Evolutionary conservation across 2,113 vertebrate genomes (phyloP).

Genomic region (Myodes glareolus): DNA sequence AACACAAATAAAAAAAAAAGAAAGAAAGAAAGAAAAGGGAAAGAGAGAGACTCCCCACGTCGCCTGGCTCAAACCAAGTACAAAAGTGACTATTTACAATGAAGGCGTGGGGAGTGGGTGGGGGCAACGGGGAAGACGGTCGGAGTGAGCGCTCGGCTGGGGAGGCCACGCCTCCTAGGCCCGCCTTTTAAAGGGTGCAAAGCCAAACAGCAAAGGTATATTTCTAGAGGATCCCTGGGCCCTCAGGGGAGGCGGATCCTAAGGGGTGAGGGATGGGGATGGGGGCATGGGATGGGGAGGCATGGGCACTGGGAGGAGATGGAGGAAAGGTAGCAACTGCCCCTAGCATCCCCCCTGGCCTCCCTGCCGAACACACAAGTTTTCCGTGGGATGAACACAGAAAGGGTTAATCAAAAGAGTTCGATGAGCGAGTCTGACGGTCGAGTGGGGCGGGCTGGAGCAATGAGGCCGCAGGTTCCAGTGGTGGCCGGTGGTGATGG

Average conservation of each 20-base stretch:
- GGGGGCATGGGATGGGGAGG: constrained; percentile 73
- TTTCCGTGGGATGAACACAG: constrained; percentile 83
- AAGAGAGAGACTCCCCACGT: constrained; percentile 65
- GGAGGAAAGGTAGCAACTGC: constrained; percentile 77
- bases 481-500: constrained; percentile 79
- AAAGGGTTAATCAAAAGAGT: constrained; percentile 82
- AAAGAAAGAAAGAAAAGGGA: neutral
- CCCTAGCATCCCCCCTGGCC: constrained; percentile 66
- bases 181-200: constrained; percentile 69
- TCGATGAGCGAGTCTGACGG: constrained; percentile 81
- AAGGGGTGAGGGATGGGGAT: neutral
- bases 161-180: constrained; percentile 62
- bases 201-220: constrained; percentile 81
- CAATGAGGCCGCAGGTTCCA: constrained; percentile 81
- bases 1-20: constrained; percentile 66
- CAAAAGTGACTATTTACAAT: constrained; percentile 83
- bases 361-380: constrained; percentile 74
- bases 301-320: constrained; percentile 73
- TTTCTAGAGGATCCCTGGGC: constrained; percentile 59
- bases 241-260: constrained; percentile 37
- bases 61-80: constrained; percentile 80
- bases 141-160: constrained; percentile 13
- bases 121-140: neutral
- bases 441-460: constrained; percentile 80
- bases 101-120: constrained; percentile 76